Evolutionary conservation across 2,888 invertebrate genomes (phyloP).

Genomic region (Germaria angustata): DNA sequence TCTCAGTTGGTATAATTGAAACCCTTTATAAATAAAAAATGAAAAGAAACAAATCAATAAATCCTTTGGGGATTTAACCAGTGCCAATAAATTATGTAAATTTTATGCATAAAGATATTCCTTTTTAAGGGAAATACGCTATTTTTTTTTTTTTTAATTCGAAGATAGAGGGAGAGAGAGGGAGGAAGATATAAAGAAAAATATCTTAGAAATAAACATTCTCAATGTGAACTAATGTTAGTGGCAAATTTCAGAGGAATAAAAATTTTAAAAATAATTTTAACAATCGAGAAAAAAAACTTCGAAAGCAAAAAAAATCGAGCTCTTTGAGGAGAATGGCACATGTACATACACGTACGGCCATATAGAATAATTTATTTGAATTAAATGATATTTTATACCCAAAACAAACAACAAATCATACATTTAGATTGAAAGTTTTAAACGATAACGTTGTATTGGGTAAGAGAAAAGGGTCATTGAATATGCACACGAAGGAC

Average conservation of each 20-base stretch:
- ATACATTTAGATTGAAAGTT: not conserved
- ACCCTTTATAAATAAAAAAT: conserved; percentile 29
- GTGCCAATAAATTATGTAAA: conserved; percentile 59
- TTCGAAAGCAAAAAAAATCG: not conserved
- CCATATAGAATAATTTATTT: conserved; percentile 19
- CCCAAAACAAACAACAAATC: conserved; percentile 15
- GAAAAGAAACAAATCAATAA: conserved; percentile 51
- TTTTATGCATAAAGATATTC: conserved; percentile 56
- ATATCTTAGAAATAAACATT: not conserved
- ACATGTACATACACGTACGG: not conserved
- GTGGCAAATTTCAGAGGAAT: not conserved
- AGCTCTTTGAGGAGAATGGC: not conserved
- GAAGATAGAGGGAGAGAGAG: not conserved
- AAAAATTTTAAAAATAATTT: not conserved
- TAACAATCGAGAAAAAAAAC: not conserved
- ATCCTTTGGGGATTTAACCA: conserved; percentile 50
- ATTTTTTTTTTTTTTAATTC: not conserved
- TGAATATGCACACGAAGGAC: conserved; percentile 6
- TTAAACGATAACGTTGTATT: too few species aligned
- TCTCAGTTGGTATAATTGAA: conserved; percentile 49
- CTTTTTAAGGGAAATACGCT: conserved; percentile 38
- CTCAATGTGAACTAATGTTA: not conserved
- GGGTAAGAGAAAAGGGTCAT: conserved; percentile 18
- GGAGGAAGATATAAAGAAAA: not conserved
- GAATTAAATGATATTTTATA: conserved; percentile 15